phyloP scores from a whole-genome alignment of 2,113 vertebrate genomes.

The Peromyscus californicus region DNA sequence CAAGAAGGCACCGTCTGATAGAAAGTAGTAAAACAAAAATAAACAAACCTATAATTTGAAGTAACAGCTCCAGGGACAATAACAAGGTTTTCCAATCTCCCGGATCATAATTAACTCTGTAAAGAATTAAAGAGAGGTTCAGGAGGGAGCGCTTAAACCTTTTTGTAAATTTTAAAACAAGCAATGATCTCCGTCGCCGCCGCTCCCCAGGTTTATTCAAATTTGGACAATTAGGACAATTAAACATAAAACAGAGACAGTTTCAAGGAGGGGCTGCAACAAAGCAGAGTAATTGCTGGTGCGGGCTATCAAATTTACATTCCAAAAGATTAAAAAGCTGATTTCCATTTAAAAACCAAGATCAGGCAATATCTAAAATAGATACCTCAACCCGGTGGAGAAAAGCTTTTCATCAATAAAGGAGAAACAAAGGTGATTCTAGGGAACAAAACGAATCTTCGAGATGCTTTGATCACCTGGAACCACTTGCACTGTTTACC shows the following conservation, averaged over 20 bases:
- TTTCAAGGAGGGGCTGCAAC: constrained; percentile 78
- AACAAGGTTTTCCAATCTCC: constrained; percentile 82
- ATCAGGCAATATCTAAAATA: constrained; percentile 86
- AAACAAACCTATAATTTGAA: constrained; percentile 82
- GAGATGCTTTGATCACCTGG: constrained; percentile 88
- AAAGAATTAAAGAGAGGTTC: constrained; percentile 81
- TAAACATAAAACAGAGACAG: constrained; percentile 86
- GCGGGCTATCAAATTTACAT: constrained; percentile 87
- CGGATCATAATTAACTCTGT: constrained; percentile 81
- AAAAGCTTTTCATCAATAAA: constrained; percentile 86
- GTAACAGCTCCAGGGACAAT: constrained; percentile 75
- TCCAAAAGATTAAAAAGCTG: constrained; percentile 88
- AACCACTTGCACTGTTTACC: constrained; percentile 87
- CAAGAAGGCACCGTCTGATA: constrained; percentile 73
- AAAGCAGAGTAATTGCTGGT: constrained; percentile 86
- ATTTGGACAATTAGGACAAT: constrained; percentile 88
- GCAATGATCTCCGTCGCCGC: constrained; percentile 83
- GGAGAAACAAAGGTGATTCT: constrained; percentile 88
- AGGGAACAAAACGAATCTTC: constrained; percentile 88
- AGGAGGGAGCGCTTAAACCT: constrained; percentile 78
- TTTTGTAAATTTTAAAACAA: constrained; percentile 84
- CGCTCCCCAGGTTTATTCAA: constrained; percentile 86
- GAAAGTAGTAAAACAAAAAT: constrained; percentile 78
- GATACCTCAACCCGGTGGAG: constrained; percentile 86
- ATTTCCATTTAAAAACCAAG: constrained; percentile 86